These are phyloP conservation scores for Drosophila meridionalis DNA, from an alignment of 2,888 invertebrate species.

Conservation along the genomic window DNA sequence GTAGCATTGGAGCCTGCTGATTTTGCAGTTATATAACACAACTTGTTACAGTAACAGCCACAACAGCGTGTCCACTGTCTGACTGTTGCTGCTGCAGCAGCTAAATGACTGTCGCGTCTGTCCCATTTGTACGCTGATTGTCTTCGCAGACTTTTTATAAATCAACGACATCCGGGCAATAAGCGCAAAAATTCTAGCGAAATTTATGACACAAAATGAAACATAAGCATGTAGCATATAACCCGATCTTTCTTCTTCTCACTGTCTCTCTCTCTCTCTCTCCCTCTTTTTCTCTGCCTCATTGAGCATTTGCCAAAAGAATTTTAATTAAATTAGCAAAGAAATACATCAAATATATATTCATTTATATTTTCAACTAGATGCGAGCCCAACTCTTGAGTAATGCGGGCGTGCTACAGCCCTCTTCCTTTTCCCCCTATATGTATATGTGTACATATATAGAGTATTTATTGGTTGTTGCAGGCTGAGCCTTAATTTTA, in stretches of 20 bases:
- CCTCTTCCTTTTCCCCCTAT: neutral
- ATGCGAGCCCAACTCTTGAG: neutral
- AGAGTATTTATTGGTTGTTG: conserved; percentile 1
- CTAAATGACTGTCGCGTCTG: conserved; percentile 52
- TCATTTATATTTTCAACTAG: conserved; percentile 1
- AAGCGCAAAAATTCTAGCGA: conserved; percentile 47
- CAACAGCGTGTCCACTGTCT: neutral
- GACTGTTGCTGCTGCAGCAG: conserved; percentile 15
- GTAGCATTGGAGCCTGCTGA: neutral
- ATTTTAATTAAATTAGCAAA: conserved; percentile 73
- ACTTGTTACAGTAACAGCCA: neutral
- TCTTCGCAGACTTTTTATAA: conserved; percentile 78
- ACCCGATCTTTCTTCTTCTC: neutral
- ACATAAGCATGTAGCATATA: conserved; percentile 28
- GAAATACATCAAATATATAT: conserved; percentile 19
- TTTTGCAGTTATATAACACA: neutral
- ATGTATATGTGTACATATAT: no score
- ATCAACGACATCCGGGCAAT: conserved; percentile 77
- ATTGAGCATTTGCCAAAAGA: conserved; percentile 74
- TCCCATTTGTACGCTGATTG: conserved; percentile 66
- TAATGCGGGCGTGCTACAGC: conserved; percentile 26
- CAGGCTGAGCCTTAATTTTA: neutral
- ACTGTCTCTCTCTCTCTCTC: no score
- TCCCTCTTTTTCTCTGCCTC: conserved; percentile 9
- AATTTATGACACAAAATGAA: conserved; percentile 35